phyloP scores from a whole-genome alignment of 2,797 vertebrate species.

The Siniperca scherzeri region DNA sequence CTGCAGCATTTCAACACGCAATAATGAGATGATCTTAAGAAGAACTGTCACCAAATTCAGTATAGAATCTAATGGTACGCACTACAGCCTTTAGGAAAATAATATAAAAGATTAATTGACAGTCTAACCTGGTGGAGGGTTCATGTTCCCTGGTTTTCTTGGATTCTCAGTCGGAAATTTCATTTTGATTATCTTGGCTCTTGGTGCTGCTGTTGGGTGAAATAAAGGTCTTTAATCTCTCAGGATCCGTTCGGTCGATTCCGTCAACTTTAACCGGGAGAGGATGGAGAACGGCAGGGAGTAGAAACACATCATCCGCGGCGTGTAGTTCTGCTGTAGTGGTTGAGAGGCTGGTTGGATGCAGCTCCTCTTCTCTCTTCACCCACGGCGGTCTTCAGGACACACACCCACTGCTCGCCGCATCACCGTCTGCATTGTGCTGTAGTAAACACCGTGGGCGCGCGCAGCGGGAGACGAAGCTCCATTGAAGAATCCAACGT shows the following conservation, averaged over 20 bases:
- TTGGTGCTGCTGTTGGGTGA: background rate
- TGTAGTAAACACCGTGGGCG: constrained; percentile 45
- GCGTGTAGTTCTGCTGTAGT: constrained; percentile 19
- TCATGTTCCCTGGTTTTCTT: constrained; percentile 80
- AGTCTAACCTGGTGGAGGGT: constrained; percentile 81
- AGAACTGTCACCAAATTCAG: background rate
- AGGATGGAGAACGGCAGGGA: constrained; percentile 55
- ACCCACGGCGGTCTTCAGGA: constrained; percentile 31
- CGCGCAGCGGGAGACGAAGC: constrained; percentile 36
- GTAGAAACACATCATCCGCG: constrained; percentile 66
- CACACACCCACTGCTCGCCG: constrained; percentile 57
- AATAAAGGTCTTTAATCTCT: constrained; percentile 27
- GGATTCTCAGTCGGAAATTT: constrained; percentile 86
- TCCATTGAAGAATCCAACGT: constrained; percentile 34
- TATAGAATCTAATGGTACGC: background rate
- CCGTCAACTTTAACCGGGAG: constrained; percentile 65
- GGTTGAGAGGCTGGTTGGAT: background rate
- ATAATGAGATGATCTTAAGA: background rate
- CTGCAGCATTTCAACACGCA: constrained; percentile 8
- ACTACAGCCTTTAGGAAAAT: background rate
- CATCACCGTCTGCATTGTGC: constrained; percentile 57
- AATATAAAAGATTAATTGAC: constrained; percentile 6
- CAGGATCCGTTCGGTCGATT: background rate
- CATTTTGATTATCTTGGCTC: constrained; percentile 71
- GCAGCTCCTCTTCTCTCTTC: constrained; percentile 32